Evolutionary conservation across 2,113 vertebrate genomes (phyloP), one percentile per base, ranked within the genome.

Genomic region (Motacilla tschutschensis): DNA sequence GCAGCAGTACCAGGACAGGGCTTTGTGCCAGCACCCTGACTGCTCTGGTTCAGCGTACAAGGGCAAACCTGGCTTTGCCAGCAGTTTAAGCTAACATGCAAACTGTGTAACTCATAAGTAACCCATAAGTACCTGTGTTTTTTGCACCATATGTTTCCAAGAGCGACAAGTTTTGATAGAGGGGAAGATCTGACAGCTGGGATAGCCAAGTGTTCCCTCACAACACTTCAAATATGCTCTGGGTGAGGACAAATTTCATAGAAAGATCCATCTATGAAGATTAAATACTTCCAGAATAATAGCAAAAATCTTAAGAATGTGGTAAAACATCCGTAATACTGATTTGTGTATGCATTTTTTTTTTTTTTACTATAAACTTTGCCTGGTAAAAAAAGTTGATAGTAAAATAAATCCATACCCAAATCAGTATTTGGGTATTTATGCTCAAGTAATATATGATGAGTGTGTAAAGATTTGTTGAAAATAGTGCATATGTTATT

Each of bases 401-500:
- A 12, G 15, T 24, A 35, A 57, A 35, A 57, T 25, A 57, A 58
- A 36, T 58, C 24, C 55, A 26, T 57, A 26, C 7, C 17, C 16
- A 57, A 57, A 57, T 57, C 33, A 58, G 15, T 26, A 17, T 36
- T 58, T 36, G 22, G 3, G 3, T 62, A 58, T 81, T 86, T 83
- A 19, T 79, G 9, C 47, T 70, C 0, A 2, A 79, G 26, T 24
- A 75, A 75, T 71, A 67, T 13, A 25, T 41, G 24, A 44, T 40
- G 8, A 59, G 3, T 19, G 4, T 64, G 46, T 53, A 78, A 83
- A 72, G 17, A 38, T n/a, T 25, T 78, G 17, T 38, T 75, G 25
- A 69, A 71, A 59, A 24, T 26, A 59, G 15, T 10, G 10, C 2
- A 4, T 0, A 3, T 0, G 0, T 58, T 48, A n/a, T 63, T 59